These are phyloP conservation scores for Falco peregrinus DNA, from an alignment of 2,797 vertebrate species.

Conservation along the genomic window DNA sequence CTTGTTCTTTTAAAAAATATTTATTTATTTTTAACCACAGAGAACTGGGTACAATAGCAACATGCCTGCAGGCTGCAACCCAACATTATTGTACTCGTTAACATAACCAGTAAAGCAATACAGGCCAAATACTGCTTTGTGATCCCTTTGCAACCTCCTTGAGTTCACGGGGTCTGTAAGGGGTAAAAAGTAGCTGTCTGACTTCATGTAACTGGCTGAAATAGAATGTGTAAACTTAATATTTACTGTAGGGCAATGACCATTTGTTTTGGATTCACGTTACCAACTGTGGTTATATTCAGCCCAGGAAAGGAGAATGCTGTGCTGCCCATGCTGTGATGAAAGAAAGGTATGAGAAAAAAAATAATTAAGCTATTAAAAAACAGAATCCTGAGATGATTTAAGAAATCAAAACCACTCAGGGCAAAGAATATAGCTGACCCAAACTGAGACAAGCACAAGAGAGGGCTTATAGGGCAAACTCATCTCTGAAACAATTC, in stretches of 20 bases:
- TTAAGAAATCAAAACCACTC: not conserved
- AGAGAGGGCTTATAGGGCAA: not conserved
- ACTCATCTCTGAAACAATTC: not conserved
- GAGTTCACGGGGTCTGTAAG: not conserved
- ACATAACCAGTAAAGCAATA: not conserved
- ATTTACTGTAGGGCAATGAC: not conserved
- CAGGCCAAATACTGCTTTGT: not conserved
- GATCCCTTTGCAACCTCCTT: not conserved
- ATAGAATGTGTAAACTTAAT: constrained; percentile 10
- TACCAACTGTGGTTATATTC: not conserved
- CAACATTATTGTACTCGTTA: not conserved
- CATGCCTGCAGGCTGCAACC: not conserved
- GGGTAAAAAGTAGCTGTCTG: not conserved
- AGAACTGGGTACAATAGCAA: not conserved
- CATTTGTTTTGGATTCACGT: constrained; percentile 39
- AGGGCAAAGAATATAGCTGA: not conserved
- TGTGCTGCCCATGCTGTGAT: not conserved
- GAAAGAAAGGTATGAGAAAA: not conserved
- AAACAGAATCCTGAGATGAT: not conserved
- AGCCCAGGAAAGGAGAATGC: not conserved
- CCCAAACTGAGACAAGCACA: not conserved
- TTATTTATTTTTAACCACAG: not conserved
- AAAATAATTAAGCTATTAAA: not conserved
- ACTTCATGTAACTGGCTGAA: constrained; percentile 20
- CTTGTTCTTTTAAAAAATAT: not conserved